Evolutionary conservation across 2,888 invertebrate genomes (phyloP), one percentile per base, ranked within the genome.

Genomic region (Pheosia gnoma): DNA sequence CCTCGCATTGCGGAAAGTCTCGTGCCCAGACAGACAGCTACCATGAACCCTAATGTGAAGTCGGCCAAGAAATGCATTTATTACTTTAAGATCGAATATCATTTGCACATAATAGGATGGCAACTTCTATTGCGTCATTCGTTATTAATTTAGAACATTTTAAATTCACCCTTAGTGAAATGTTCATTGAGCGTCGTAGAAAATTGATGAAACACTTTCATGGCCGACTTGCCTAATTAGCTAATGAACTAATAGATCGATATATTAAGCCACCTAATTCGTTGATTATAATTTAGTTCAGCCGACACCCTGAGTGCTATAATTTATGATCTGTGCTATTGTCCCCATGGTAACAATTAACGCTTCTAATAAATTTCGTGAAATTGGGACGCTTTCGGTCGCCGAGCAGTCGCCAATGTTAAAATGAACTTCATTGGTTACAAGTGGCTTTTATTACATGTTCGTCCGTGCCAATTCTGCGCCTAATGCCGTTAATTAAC

Each of bases 241-340:
- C n/a, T n/a, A 51, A 55, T 64, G 39, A 64, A 60, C 9, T 53
- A 11, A 53, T 53, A 25, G 37, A 53, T 53, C 53, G 11, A 53
- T 53, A 37, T 7, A 13, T 51, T 25, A 51, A 1, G 37, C 9
- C 37, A 55, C 55, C 39, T 39, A 39, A 45, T 57, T 72, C 72
- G 74, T 73, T 71, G 74, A 58, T 51, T 38, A 25, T 25, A 66
- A 70, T 68, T 68, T 66, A 53, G 66, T 71, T 72, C 37, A 59
- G 55, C 37, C 57, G 65, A 65, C 25, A 25, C 75, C 66, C 66
- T 59, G 58, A 61, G 58, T 62, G 37, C 47, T 25, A 58, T 67
- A 71, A 71, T 75, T 68, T 71, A 75, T 62, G 66, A 66, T 60
- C 66, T 60, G n/a, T 66, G 61, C 65, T 61, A 58, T 65, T 61